Evolutionary conservation across 2,888 invertebrate species (phyloP).

Genomic region (Horisme vitalbata): DNA sequence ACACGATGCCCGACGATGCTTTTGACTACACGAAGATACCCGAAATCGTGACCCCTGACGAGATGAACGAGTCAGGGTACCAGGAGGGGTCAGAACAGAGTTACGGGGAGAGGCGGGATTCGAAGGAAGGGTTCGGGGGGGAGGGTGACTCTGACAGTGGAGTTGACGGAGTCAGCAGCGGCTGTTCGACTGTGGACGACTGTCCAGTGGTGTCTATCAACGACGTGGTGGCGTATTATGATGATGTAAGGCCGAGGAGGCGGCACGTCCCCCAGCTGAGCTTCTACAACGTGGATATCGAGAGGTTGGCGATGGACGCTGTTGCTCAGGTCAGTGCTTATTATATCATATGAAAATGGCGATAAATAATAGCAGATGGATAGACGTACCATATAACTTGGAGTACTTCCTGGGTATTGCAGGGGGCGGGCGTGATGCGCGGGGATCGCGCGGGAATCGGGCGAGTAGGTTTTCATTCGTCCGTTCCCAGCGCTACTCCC

Average conservation of each 20-base stretch:
- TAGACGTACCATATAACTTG: too few relatives aligned
- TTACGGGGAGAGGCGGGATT: conserved; percentile 71
- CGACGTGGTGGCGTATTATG: conserved; percentile 77
- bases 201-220: conserved; percentile 81
- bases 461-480: too few relatives aligned
- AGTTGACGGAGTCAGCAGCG: conserved; percentile 83
- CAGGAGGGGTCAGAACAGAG: conserved; percentile 75
- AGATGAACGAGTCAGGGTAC: conserved; percentile 76
- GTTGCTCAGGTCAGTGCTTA: conserved; percentile 63
- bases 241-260: conserved; percentile 69
- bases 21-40: conserved; percentile 72
- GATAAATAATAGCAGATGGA: too few relatives aligned
- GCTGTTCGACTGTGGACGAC: conserved; percentile 82
- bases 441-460: too few relatives aligned
- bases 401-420: too few relatives aligned
- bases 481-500: too few relatives aligned
- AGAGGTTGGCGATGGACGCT: conserved; percentile 69
- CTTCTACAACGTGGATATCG: conserved; percentile 74
- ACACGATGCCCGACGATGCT: conserved; percentile 59
- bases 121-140: conserved; percentile 72
- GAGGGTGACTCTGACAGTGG: conserved; percentile 80
- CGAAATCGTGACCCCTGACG: conserved; percentile 73
- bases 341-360: too few relatives aligned
- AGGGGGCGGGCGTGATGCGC: too few relatives aligned
- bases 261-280: conserved; percentile 72